A percentile compares a stretch with the other conserved stretches of the same genome.
These are phyloP conservation scores for Diadegma fenestrale DNA, from an alignment of 2,888 invertebrate species.

Conservation along the genomic window DNA sequence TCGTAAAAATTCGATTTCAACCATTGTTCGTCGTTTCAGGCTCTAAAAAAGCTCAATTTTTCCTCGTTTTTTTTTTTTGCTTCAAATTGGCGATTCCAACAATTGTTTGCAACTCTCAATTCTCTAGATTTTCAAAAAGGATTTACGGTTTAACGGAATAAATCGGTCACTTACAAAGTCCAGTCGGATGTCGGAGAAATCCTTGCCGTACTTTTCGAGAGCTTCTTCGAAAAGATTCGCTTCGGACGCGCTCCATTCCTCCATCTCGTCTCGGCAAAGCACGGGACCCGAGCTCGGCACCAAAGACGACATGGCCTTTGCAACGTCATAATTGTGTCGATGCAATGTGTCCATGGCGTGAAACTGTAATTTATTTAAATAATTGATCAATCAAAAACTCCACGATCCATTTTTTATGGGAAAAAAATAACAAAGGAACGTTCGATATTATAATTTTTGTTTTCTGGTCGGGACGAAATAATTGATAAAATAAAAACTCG, in stretches of 20 bases:
- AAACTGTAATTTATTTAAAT: slow-evolving; percentile 87
- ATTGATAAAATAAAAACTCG: too few relatives aligned
- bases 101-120: neutral
- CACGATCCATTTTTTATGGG: too few relatives aligned
- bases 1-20: neutral
- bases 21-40: neutral
- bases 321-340: slow-evolving; percentile 96
- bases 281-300: slow-evolving; percentile 98
- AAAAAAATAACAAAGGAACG: neutral
- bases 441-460: neutral
- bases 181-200: slow-evolving; percentile 98
- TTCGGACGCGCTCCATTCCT: slow-evolving; percentile 99
- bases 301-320: slow-evolving; percentile 95
- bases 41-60: neutral
- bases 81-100: neutral
- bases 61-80: neutral
- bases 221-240: slow-evolving; percentile 99
- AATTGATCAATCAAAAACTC: neutral
- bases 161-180: slow-evolving; percentile 93
- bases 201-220: slow-evolving; percentile 98
- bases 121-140: neutral
- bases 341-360: slow-evolving; percentile 99
- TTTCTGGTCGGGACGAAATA: neutral
- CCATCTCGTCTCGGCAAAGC: slow-evolving; percentile 99
- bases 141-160: neutral